phyloP scores from a whole-genome alignment of 1,140 invertebrate genomes.

The Orchesella cincta region DNA sequence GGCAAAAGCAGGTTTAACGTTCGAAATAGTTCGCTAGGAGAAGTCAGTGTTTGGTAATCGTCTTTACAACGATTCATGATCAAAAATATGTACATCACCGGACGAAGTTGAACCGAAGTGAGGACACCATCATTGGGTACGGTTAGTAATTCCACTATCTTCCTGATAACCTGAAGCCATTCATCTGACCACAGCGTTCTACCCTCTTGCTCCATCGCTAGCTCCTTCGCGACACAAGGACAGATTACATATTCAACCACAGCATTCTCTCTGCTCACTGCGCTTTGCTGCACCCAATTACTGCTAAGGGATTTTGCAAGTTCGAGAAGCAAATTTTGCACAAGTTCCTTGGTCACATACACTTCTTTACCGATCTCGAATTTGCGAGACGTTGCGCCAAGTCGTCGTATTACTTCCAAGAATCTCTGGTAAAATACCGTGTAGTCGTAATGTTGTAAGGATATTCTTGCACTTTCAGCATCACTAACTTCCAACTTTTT shows the following conservation, averaged over 20 bases:
- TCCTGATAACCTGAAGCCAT: background rate
- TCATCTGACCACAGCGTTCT: background rate
- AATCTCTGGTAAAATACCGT: background rate
- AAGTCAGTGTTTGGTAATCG: background rate
- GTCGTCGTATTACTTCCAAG: background rate
- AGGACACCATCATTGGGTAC: background rate
- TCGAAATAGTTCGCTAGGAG: background rate
- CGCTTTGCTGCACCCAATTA: background rate
- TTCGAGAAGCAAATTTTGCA: background rate
- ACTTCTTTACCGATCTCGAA: background rate
- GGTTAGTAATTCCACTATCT: background rate
- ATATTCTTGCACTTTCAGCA: background rate
- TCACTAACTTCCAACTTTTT: background rate
- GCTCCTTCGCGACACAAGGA: background rate
- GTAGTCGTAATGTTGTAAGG: conserved; percentile 2
- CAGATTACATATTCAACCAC: background rate
- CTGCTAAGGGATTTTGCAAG: background rate
- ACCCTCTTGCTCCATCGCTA: background rate
- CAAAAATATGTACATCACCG: background rate
- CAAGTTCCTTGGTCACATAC: background rate
- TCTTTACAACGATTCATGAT: background rate
- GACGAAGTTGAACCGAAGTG: background rate
- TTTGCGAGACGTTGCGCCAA: background rate
- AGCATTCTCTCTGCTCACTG: background rate
- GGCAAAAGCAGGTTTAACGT: background rate